phyloP scores from a whole-genome alignment of 1,140 invertebrate species.

The Bombus fervidus region DNA sequence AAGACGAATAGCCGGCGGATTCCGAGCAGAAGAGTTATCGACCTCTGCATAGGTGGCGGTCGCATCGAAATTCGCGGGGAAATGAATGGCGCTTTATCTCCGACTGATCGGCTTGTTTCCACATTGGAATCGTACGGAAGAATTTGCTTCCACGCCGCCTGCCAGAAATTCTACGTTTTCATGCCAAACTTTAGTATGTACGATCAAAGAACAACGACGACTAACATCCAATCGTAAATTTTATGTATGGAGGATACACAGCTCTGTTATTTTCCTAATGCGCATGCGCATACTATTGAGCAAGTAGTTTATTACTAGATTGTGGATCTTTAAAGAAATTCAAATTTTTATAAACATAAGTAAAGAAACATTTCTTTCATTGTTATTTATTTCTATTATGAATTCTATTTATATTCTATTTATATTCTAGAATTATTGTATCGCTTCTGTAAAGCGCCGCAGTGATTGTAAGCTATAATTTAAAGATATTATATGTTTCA shows the following conservation, averaged over 20 bases:
- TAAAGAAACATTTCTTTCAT: no score
- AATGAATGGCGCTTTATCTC: slow-evolving; percentile 45
- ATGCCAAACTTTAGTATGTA: slow-evolving; percentile 31
- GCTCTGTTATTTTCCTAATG: neutral
- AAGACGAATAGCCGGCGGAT: slow-evolving; percentile 34
- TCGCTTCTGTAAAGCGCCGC: no score
- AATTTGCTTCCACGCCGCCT: slow-evolving; percentile 9
- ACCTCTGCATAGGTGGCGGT: slow-evolving; percentile 4
- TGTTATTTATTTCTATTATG: no score
- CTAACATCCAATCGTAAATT: slow-evolving; percentile 27
- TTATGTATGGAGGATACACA: neutral
- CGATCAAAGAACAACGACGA: neutral
- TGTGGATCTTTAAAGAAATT: no score
- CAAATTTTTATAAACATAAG: no score
- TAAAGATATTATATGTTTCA: no score
- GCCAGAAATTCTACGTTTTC: slow-evolving; percentile 32
- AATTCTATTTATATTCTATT: no score
- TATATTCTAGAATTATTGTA: no score
- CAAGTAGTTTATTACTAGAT: no score
- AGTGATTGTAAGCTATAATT: no score
- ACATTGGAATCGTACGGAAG: slow-evolving; percentile 32
- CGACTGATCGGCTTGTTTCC: slow-evolving; percentile 37
- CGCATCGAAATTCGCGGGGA: neutral
- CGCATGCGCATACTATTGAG: no score
- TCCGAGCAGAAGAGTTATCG: slow-evolving; percentile 34